Percentiles rank a stretch among this genome's conserved stretches.
These are phyloP conservation scores for Coranthus polyacanthus DNA, from an alignment of 2,797 vertebrate species.

Conservation along the genomic window DNA sequence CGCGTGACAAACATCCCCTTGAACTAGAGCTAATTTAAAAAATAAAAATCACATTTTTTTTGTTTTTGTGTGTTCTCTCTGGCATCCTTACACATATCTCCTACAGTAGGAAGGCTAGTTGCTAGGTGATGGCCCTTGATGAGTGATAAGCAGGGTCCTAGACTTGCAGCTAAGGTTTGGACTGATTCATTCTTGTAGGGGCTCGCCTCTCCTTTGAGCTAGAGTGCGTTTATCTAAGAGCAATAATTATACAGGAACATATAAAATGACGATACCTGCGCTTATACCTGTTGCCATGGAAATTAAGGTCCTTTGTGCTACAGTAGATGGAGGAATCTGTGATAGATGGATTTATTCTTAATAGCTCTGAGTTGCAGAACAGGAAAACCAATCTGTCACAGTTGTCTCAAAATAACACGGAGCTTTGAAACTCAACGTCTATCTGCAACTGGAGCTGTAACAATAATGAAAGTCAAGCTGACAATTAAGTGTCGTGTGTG, in stretches of 20 bases:
- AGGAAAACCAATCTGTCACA: slow-evolving; percentile 1
- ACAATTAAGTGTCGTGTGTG: too few relatives aligned
- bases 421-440: neutral
- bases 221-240: slow-evolving; percentile 45
- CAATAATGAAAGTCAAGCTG: too few relatives aligned
- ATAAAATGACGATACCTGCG: slow-evolving; percentile 50
- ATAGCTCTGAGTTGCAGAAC: neutral
- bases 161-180: slow-evolving; percentile 25
- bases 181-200: slow-evolving; percentile 31
- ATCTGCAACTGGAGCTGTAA: too few relatives aligned
- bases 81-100: slow-evolving; percentile 22
- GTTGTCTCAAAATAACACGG: neutral
- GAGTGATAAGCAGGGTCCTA: slow-evolving; percentile 53
- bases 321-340: slow-evolving; percentile 1
- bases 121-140: slow-evolving; percentile 74
- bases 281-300: slow-evolving; percentile 42
- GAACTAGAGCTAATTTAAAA: slow-evolving; percentile 23
- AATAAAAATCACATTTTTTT: slow-evolving; percentile 34
- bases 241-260: slow-evolving; percentile 39
- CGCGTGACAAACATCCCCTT: neutral
- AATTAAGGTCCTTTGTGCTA: slow-evolving; percentile 17
- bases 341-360: slow-evolving; percentile 11
- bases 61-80: slow-evolving; percentile 2
- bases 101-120: slow-evolving; percentile 55
- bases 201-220: slow-evolving; percentile 39